phyloP scores from a whole-genome alignment of 2,113 vertebrate genomes.

The Hipposideros armiger region DNA sequence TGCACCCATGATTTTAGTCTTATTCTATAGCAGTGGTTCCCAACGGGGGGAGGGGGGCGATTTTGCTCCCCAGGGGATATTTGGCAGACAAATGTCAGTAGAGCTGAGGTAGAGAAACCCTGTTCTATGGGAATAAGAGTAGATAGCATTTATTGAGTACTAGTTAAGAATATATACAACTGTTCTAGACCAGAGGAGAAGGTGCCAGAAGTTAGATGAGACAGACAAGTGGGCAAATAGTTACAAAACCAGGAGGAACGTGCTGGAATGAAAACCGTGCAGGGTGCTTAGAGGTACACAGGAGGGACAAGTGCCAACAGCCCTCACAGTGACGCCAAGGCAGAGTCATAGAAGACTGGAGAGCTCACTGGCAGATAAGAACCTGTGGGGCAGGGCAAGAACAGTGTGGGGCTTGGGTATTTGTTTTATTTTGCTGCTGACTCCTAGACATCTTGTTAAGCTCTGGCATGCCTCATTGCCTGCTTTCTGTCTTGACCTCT shows the following conservation, averaged over 20 bases:
- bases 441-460: background rate
- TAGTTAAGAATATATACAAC: background rate
- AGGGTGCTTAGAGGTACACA: background rate
- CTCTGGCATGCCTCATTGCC: background rate
- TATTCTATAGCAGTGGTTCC: background rate
- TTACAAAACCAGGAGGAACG: background rate
- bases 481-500: background rate
- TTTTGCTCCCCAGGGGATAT: background rate
- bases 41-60: background rate
- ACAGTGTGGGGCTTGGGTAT: background rate
- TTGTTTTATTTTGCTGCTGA: conserved; percentile 13
- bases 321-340: background rate
- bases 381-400: background rate
- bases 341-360: background rate
- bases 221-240: background rate
- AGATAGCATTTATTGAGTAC: background rate
- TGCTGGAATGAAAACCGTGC: background rate
- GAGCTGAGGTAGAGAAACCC: background rate
- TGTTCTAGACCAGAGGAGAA: background rate
- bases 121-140: background rate
- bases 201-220: background rate
- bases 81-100: background rate
- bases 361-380: background rate
- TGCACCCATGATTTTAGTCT: background rate
- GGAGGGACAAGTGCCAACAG: background rate